These are phyloP conservation scores for Neoascia interrupta DNA, from an alignment of 2,888 invertebrate genomes.

Conservation along the genomic window DNA sequence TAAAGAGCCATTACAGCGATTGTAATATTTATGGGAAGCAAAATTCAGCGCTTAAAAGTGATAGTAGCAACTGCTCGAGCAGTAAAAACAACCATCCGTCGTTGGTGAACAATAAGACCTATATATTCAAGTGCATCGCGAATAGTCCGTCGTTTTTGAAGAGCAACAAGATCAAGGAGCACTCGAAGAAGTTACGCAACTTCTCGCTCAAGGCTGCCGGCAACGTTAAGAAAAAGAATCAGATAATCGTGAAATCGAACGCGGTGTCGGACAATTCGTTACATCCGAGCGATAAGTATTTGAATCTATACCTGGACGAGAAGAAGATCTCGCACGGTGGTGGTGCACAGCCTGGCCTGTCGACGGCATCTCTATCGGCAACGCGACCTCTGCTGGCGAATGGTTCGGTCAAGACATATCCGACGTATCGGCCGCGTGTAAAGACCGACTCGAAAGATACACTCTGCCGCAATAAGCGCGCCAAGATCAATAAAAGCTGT, in stretches of 20 bases:
- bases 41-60: slow-evolving; percentile 72
- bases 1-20: slow-evolving; percentile 78
- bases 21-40: slow-evolving; percentile 76
- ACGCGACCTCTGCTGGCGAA: slow-evolving; percentile 74
- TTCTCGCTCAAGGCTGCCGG: slow-evolving; percentile 77
- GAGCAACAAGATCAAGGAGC: slow-evolving; percentile 78
- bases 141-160: slow-evolving; percentile 79
- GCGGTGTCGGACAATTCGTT: slow-evolving; percentile 79
- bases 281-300: slow-evolving; percentile 79
- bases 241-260: slow-evolving; percentile 78
- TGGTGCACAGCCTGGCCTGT: slow-evolving; percentile 61
- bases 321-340: slow-evolving; percentile 76
- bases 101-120: slow-evolving; percentile 78
- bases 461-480: slow-evolving; percentile 71
- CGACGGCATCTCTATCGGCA: slow-evolving; percentile 74
- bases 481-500: slow-evolving; percentile 78
- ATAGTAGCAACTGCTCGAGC: slow-evolving; percentile 66
- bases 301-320: slow-evolving; percentile 78
- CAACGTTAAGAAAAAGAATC: slow-evolving; percentile 77
- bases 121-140: slow-evolving; percentile 79
- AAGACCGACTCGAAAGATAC: slow-evolving; percentile 77
- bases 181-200: slow-evolving; percentile 78
- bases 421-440: slow-evolving; percentile 77
- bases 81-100: slow-evolving; percentile 76
- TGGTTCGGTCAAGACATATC: slow-evolving; percentile 77